phyloP scores from a whole-genome alignment of 2,113 vertebrate genomes.

The Ameiurus melas region DNA sequence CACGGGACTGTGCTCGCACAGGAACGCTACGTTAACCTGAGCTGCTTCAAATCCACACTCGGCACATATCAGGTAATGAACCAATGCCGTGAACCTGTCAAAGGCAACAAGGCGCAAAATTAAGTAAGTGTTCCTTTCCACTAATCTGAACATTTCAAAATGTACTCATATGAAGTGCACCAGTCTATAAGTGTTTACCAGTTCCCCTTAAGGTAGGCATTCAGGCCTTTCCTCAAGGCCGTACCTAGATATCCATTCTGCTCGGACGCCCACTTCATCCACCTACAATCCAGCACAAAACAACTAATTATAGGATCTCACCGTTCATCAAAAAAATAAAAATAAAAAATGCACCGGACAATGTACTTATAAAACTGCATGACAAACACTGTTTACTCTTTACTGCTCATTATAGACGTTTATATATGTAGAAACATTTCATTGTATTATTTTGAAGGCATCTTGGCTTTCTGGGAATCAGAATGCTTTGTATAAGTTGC shows the following conservation, averaged over 20 bases:
- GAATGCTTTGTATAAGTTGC: not conserved
- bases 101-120: not conserved
- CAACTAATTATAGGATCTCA: not conserved
- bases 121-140: not conserved
- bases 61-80: conserved; percentile 73
- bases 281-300: conserved; percentile 61
- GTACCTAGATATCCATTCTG: conserved; percentile 77
- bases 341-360: too few species aligned
- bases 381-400: not conserved
- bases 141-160: not conserved
- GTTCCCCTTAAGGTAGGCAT: conserved; percentile 70
- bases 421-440: not conserved
- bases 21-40: conserved; percentile 76
- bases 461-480: not conserved
- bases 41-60: conserved; percentile 72
- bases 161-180: not conserved
- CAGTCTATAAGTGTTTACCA: conserved; percentile 59
- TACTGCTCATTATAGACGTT: not conserved
- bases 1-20: conserved; percentile 75
- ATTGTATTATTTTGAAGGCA: not conserved
- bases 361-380: not conserved
- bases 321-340: not conserved
- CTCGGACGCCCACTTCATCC: conserved; percentile 76
- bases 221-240: conserved; percentile 70
- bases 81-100: conserved; percentile 68